Evolutionary conservation across 2,113 vertebrate species (phyloP), one percentile per base, ranked within the genome.

Genomic region (Cebidichthys violaceus): DNA sequence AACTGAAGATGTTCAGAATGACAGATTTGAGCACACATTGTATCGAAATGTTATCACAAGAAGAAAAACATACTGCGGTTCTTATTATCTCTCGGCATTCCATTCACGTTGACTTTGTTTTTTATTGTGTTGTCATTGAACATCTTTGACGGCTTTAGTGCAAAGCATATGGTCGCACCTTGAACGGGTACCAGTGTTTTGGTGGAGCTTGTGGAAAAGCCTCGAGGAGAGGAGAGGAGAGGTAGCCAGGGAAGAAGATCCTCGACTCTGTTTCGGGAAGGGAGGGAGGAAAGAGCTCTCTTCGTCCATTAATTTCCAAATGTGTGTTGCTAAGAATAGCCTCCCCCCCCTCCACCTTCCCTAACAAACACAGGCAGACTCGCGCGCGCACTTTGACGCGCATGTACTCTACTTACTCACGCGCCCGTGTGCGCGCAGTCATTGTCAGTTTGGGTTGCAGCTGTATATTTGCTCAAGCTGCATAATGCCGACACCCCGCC

Each of bases 231-330:
- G 72, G 62, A 74, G 70, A 79, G 39, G 52, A 61, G 73, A 64
- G 20, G 69, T 20, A 60, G 5, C 33, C 33, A 33, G 33, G 33
- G 5, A 33, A 33, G 33, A 33, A 33, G 33, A 33, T 33, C 33
- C 33, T 33, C 33, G 33, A 33, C 33, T 33, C 33, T 6, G 33
- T 33, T 33, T 33, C 33, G 33, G 33, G 33, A 43, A 39, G 66
- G 18, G 59, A 18, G 22, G 59, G 50, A 86, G 78, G 71, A 76
- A n/a, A 77, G 72, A 85, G 82, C 86, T 89, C 92, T 93, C 86
- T 91, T 90, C 86, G 81, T 94, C 91, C 91, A 95, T 94, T 96
- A 91, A 95, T 95, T 95, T 93, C 76, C 87, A 94, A 94, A 93
- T 92, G 93, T 94, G 92, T 94, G 91, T 84, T 89, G 87, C 93